Evolutionary conservation across 2,888 invertebrate genomes (phyloP), one percentile per base, ranked within the genome.

Genomic region (Gari tellinella): DNA sequence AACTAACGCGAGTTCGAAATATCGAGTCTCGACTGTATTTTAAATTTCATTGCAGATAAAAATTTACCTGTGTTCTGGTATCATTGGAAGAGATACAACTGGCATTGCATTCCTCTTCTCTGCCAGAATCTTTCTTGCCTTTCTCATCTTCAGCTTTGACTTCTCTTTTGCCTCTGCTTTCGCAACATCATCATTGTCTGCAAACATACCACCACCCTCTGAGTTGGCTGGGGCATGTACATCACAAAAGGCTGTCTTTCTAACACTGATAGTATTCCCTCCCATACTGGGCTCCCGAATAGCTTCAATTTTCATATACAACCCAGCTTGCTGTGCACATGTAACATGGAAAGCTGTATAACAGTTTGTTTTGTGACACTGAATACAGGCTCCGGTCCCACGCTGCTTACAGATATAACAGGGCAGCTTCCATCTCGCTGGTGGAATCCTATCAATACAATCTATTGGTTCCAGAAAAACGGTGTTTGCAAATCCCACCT

Each of bases 281-380:
- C 85, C 86, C 37, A 84, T 81, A 62, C 83, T 86, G 10, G 86
- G 82, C 60, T 90, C 94, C 86, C 95, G 94, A 0, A 97, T 96
- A 0, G 98, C 97, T 89, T 98, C 97, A 95, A 99, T 98, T 89
- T 97, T 96, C 91, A 92, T 92, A 74, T 88, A 91, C 40, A 99
- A 93, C 0, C 95, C 97, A 25, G 98, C 98, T 75, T 92, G 97
- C 91, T 99, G 98, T 0, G 99, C 99, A 92, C 99, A 99, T 0
- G 99, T 99, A 2, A 99, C 99, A 92, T 99, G 99, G 93, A 99
- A 99, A 0, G 99, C 99, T 10, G 97, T 96, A 91, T 98, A 99
- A 91, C 99, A 99, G 92, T 96, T 98, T 85, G 95, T 96, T 89
- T 97, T 96, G 92, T 99, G 98, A 91, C 99, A 99, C 92, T 99